Evolutionary conservation across 2,888 invertebrate genomes (phyloP).

Genomic region (Pasiphila rectangulata): DNA sequence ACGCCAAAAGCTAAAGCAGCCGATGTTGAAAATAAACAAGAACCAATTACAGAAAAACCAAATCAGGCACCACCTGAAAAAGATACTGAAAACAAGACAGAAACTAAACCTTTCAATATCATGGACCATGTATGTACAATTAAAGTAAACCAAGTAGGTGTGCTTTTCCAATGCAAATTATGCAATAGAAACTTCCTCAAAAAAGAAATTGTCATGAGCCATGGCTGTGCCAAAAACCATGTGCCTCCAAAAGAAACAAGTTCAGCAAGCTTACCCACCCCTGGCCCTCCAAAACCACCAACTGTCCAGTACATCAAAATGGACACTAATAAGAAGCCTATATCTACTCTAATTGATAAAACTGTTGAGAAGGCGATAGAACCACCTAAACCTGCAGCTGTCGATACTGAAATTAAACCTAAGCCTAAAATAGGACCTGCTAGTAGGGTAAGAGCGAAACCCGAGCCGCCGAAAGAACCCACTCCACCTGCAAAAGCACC

Average conservation of each 20-base stretch:
- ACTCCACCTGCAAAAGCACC: slow-evolving; percentile 18
- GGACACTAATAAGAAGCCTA: slow-evolving; percentile 41
- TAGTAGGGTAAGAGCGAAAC: slow-evolving; percentile 50
- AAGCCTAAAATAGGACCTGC: slow-evolving; percentile 69
- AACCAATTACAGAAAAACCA: slow-evolving; percentile 20
- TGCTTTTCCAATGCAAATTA: slow-evolving; percentile 70
- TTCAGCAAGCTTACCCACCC: slow-evolving; percentile 40
- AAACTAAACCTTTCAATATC: slow-evolving; percentile 53
- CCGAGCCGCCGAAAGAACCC: slow-evolving; percentile 23
- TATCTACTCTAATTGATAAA: slow-evolving; percentile 32
- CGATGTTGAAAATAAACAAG: slow-evolving; percentile 23
- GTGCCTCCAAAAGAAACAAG: slow-evolving; percentile 54
- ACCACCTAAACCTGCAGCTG: slow-evolving; percentile 24
- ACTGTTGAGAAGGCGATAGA: slow-evolving; percentile 29
- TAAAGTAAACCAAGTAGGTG: slow-evolving; percentile 71
- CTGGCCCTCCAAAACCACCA: slow-evolving; percentile 55
- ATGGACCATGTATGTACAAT: slow-evolving; percentile 71
- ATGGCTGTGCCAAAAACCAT: slow-evolving; percentile 69
- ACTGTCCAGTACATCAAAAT: slow-evolving; percentile 69
- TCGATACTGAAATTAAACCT: slow-evolving; percentile 40
- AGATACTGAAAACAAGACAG: slow-evolving; percentile 22
- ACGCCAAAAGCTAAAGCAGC: slow-evolving; percentile 1
- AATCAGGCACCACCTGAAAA: slow-evolving; percentile 26
- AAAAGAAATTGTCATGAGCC: slow-evolving; percentile 63
- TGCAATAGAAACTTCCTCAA: slow-evolving; percentile 73